Conservation (phyloP, 1,140 invertebrate species). For the Parasteatoda tepidariorum region DNA sequence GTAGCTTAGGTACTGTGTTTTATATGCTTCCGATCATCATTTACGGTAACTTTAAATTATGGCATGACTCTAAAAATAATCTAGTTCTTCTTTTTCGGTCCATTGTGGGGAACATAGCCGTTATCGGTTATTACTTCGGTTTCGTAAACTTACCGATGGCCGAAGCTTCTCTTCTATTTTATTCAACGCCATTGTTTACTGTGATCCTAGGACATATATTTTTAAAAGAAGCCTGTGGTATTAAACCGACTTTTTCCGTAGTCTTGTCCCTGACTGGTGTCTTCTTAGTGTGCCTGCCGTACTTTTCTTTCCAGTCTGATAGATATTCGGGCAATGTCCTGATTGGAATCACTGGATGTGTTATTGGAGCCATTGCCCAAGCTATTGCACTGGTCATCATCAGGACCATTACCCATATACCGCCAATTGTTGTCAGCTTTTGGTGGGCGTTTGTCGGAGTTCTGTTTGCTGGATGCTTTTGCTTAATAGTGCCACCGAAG, state of each 20-base stretch:
- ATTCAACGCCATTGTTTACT: constrained; percentile 43
- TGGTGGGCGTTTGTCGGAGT: constrained; percentile 46
- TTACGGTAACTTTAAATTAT: not conserved
- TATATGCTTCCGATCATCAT: constrained; percentile 29
- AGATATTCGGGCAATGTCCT: not conserved
- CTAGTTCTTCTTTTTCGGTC: constrained; percentile 7
- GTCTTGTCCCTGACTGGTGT: constrained; percentile 3
- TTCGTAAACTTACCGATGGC: constrained; percentile 38
- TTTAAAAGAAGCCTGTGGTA: constrained; percentile 35
- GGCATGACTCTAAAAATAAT: constrained; percentile 6
- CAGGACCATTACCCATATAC: constrained; percentile 30
- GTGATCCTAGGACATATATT: constrained; percentile 35
- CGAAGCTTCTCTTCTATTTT: constrained; percentile 47
- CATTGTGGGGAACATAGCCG: constrained; percentile 32
- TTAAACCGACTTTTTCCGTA: not conserved
- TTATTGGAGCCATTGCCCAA: constrained; percentile 44
- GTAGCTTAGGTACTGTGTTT: constrained; percentile 17
- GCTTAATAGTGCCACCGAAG: not conserved
- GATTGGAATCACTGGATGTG: constrained; percentile 18
- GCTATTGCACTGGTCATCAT: constrained; percentile 22
- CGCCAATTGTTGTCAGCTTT: constrained; percentile 18
- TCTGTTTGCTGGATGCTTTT: not conserved
- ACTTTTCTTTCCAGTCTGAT: not conserved
- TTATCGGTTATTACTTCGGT: constrained; percentile 42
- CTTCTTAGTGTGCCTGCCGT: constrained; percentile 1